Base-by-base conservation (phyloP, 1,140 invertebrate species). In the Drosophila melanica region DNA sequence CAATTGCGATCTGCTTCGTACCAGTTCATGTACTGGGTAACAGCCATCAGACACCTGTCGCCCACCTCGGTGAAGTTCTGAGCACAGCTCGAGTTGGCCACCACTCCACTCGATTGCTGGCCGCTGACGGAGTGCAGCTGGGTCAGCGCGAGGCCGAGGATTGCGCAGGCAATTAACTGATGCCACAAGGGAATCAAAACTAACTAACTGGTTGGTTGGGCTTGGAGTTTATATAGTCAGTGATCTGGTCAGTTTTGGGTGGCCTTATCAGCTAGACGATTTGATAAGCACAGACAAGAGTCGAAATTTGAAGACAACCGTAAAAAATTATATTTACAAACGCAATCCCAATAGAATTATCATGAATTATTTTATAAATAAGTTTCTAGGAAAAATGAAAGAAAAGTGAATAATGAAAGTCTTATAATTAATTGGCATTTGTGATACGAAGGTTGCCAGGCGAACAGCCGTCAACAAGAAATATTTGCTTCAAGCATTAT, bases 1-100 rank as follows among this genome's bases (percentile, higher is more conserved):
- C 80, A 82, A 33, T 62, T 14, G 5, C 80, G 80, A 54, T 82
- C 80, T 1, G 72, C 68, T n/a, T 82, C 66, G 4, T 41, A 82
- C 67, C 81, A 82, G 20, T 12, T 82, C 23, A 39, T 57, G 66
- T 63, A 72, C 2, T 1, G 23, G 1, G 9, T 11, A 1, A 20
- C 41, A 0, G 11, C 30, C 20, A 65, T 3, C 0, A 82, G 63
- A 12, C 80, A 82, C 59, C 73, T 82, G 9, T 75, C 80, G 7
- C 44, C 80, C 58, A 84, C 63, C 6, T 14, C 45, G 12, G 20
- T 66, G 9, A 84, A 82, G 44, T 76, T 72, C 8, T 23, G 35
- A 12, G 41, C 42, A 18, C 80, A 82, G 6, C 8, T 35, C 1
- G 33, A 35, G 33, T 35, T n/a, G 20, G 62, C 16, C 6, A 50